phyloP scores from a whole-genome alignment of 1,140 invertebrate species.

The Bacillus rossius region DNA sequence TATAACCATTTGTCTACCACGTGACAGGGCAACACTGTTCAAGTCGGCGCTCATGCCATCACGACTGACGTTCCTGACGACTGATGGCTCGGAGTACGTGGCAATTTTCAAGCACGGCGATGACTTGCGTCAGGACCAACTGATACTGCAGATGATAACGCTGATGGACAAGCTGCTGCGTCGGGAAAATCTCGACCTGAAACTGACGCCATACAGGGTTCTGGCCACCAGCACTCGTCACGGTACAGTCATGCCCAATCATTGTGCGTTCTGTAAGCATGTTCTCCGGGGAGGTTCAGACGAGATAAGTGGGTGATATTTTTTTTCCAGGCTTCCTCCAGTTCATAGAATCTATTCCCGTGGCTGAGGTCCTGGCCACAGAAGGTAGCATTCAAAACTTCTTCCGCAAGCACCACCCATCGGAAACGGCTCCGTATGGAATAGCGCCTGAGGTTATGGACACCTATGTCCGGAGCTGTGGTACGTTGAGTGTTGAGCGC shows the following conservation, averaged over 20 bases:
- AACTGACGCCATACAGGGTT: slow-evolving; percentile 90
- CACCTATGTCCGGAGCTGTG: slow-evolving; percentile 95
- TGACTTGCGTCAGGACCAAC: slow-evolving; percentile 97
- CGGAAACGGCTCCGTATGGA: slow-evolving; percentile 81
- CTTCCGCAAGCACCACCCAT: slow-evolving; percentile 85
- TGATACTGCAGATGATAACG: slow-evolving; percentile 96
- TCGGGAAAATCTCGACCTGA: slow-evolving; percentile 91
- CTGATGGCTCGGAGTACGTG: slow-evolving; percentile 79
- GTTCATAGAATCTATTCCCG: slow-evolving; percentile 90
- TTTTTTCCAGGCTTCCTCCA: slow-evolving; percentile 75
- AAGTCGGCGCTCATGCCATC: slow-evolving; percentile 98
- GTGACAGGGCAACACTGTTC: slow-evolving; percentile 74
- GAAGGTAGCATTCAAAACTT: slow-evolving; percentile 89
- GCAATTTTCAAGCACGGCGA: slow-evolving; percentile 99
- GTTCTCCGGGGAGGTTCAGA: not conserved
- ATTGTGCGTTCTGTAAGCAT: not conserved
- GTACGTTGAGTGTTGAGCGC: slow-evolving; percentile 44
- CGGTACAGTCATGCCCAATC: slow-evolving; percentile 44
- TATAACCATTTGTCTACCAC: no score
- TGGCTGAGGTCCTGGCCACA: slow-evolving; percentile 83
- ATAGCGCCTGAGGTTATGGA: slow-evolving; percentile 95
- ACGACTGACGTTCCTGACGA: slow-evolving; percentile 85
- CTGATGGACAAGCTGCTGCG: slow-evolving; percentile 95
- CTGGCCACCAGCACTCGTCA: slow-evolving; percentile 93
- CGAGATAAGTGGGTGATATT: slow-evolving; percentile 1